Percentiles rank a stretch among this genome's conserved stretches.
These are phyloP conservation scores for Marasmarcha lunaedactyla DNA, from an alignment of 2,888 invertebrate species.

Conservation along the genomic window DNA sequence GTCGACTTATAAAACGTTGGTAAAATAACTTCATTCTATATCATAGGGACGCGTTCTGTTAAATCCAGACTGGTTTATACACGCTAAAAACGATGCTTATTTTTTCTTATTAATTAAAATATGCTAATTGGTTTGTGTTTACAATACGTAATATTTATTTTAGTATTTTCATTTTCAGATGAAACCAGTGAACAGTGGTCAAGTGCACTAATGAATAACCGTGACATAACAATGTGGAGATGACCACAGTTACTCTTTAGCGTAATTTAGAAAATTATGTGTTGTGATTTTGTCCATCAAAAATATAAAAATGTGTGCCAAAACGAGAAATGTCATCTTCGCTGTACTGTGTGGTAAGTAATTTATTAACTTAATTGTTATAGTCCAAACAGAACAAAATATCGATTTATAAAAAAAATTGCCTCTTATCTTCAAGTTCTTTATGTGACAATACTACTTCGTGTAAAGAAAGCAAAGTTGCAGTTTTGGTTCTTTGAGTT, in stretches of 20 bases:
- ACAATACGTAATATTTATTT: too few relatives aligned
- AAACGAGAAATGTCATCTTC: constrained; percentile 30
- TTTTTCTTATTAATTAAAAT: too few relatives aligned
- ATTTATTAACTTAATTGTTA: constrained; percentile 7
- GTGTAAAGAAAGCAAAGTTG: too few relatives aligned
- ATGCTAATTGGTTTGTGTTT: too few relatives aligned
- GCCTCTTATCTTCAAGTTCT: too few relatives aligned
- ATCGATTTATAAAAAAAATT: too few relatives aligned
- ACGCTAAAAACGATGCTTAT: too few relatives aligned
- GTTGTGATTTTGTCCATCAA: constrained; percentile 26
- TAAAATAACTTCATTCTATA: too few relatives aligned
- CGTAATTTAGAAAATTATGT: constrained; percentile 31
- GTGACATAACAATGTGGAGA: constrained; percentile 12
- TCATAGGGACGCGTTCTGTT: background rate
- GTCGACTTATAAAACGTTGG: background rate
- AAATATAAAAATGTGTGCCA: constrained; percentile 46
- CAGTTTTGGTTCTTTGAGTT: too few relatives aligned
- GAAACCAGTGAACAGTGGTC: background rate
- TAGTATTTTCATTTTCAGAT: constrained; percentile 10
- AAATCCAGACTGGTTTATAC: constrained; percentile 4
- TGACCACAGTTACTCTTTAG: background rate
- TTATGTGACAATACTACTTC: too few relatives aligned
- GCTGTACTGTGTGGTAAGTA: constrained; percentile 45
- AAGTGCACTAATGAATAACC: constrained; percentile 2
- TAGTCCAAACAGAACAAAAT: too few relatives aligned